Evolutionary conservation across 2,797 vertebrate species (phyloP).

Genomic region (Brachymystax lenok): DNA sequence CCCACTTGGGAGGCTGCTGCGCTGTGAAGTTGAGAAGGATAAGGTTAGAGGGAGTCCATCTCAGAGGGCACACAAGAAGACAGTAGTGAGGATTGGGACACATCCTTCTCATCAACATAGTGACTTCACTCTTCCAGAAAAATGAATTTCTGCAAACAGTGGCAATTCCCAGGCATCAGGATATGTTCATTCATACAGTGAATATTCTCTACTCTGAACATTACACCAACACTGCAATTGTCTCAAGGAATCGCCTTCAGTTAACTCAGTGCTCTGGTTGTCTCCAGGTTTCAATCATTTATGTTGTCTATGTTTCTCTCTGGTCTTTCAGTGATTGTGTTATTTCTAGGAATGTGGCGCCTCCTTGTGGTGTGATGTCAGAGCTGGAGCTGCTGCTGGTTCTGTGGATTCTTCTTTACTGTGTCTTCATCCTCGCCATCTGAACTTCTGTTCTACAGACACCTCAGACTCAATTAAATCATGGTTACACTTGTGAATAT

Average conservation of each 20-base stretch:
- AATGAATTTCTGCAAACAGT: not conserved
- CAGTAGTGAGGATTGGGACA: not conserved
- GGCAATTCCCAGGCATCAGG: conserved; percentile 15
- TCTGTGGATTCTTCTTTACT: conserved; percentile 46
- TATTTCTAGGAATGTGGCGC: conserved; percentile 36
- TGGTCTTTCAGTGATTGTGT: conserved; percentile 34
- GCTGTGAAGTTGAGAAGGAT: not conserved
- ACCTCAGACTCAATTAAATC: not conserved
- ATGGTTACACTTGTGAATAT: not conserved
- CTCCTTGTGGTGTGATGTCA: conserved; percentile 60
- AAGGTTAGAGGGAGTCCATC: not conserved
- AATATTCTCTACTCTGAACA: not conserved
- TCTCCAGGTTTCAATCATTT: not conserved
- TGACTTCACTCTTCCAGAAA: conserved; percentile 11
- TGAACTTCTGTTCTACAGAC: conserved; percentile 34
- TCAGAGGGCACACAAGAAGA: not conserved
- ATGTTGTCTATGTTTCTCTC: conserved; percentile 38
- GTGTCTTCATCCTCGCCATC: conserved; percentile 59
- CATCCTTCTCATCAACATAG: conserved; percentile 28
- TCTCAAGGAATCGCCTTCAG: not conserved
- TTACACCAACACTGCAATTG: not conserved
- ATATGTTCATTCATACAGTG: conserved; percentile 29
- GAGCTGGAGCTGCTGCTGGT: conserved; percentile 64
- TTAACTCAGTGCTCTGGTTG: conserved; percentile 35
- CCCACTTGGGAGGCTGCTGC: too few species aligned